These are phyloP conservation scores for Spodoptera picta DNA, from an alignment of 2,888 invertebrate genomes.

Conservation along the genomic window DNA sequence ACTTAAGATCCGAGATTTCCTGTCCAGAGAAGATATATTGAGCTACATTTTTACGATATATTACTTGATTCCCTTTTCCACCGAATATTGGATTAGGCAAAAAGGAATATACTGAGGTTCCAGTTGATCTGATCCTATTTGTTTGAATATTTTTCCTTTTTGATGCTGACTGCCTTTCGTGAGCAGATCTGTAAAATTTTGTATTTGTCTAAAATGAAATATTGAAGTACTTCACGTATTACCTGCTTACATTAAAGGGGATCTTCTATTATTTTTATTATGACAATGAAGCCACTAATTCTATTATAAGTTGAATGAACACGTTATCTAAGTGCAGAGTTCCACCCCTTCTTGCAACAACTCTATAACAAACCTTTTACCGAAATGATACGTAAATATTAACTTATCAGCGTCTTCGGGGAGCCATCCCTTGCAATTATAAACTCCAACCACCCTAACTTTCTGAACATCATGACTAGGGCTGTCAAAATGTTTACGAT, in stretches of 20 bases:
- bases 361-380: conserved; percentile 7
- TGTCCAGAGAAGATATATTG: conserved; percentile 52
- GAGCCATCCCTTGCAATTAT: conserved; percentile 44
- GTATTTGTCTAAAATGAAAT: not conserved
- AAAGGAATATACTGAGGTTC: conserved; percentile 35
- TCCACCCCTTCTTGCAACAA: conserved; percentile 2
- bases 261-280: too few relatives aligned
- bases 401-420: conserved; percentile 31
- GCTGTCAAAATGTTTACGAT: conserved; percentile 63
- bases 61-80: conserved; percentile 54
- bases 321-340: not conserved
- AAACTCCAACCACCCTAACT: conserved; percentile 51
- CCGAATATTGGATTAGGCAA: conserved; percentile 56
- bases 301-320: too few relatives aligned
- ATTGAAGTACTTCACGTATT: too few relatives aligned
- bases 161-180: conserved; percentile 11
- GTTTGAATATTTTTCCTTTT: conserved; percentile 39
- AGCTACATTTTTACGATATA: conserved; percentile 55
- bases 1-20: conserved; percentile 44
- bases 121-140: conserved; percentile 55
- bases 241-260: too few relatives aligned
- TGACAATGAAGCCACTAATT: too few relatives aligned
- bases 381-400: conserved; percentile 36
- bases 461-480: conserved; percentile 49
- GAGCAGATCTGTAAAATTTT: not conserved